phyloP scores from a whole-genome alignment of 2,888 invertebrate genomes.

The Acanthosoma haemorrhoidale region DNA sequence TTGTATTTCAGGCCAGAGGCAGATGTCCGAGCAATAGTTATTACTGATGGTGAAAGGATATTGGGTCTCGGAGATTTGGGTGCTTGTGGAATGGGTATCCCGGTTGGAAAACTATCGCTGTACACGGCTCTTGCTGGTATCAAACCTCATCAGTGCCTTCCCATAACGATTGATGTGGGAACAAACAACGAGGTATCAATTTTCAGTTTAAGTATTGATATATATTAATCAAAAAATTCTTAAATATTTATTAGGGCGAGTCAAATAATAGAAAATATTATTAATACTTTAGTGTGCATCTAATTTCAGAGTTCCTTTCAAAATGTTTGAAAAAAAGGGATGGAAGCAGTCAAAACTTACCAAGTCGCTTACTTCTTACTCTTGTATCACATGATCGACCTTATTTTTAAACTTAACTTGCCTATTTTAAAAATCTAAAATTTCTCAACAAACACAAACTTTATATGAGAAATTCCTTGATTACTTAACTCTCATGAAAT shows the following conservation, averaged over 20 bases:
- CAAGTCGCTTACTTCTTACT: no score
- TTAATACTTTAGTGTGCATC: neutral
- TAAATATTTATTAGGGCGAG: neutral
- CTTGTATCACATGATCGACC: no score
- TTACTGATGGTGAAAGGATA: conserved; percentile 96
- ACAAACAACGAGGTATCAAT: conserved; percentile 74
- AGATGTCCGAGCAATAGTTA: conserved; percentile 79
- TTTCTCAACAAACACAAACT: no score
- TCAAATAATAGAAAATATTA: neutral
- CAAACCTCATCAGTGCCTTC: conserved; percentile 89
- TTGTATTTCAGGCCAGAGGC: conserved; percentile 66
- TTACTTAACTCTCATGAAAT: no score
- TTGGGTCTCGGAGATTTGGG: conserved; percentile 95
- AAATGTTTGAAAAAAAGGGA: no score
- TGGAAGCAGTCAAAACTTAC: no score
- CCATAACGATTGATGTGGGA: conserved; percentile 89
- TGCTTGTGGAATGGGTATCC: conserved; percentile 96
- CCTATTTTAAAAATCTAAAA: no score
- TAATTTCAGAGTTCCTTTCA: neutral
- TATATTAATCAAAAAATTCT: no score
- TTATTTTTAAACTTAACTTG: no score
- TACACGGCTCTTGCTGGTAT: conserved; percentile 97
- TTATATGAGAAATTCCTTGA: no score
- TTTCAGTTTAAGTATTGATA: neutral
- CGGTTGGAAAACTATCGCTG: conserved; percentile 91